These are phyloP conservation scores for Chelmon rostratus DNA, from an alignment of 2,797 vertebrate species.

Conservation along the genomic window DNA sequence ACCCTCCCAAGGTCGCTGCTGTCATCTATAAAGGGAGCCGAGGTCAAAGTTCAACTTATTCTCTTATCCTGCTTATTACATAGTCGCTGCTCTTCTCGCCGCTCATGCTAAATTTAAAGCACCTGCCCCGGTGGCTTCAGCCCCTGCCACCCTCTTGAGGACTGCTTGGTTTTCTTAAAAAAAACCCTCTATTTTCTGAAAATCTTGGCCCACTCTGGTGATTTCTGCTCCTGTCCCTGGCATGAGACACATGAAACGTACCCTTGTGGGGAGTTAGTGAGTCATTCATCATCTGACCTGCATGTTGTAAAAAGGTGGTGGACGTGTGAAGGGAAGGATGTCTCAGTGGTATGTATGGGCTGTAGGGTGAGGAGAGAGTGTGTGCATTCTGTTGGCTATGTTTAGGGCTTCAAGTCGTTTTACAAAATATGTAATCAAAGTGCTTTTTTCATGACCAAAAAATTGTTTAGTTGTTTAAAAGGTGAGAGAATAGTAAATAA, in stretches of 20 bases:
- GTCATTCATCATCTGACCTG: constrained; percentile 48
- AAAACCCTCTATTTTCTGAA: constrained; percentile 34
- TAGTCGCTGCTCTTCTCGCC: constrained; percentile 53
- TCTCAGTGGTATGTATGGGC: neutral
- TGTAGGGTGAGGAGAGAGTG: neutral
- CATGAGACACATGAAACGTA: constrained; percentile 6
- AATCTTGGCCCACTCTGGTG: constrained; percentile 24
- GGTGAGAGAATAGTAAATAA: too few relatives aligned
- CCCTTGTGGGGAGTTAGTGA: constrained; percentile 22
- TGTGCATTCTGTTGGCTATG: constrained; percentile 3
- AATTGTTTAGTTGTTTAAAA: neutral
- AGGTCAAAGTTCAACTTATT: constrained; percentile 72
- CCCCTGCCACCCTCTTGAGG: constrained; percentile 47
- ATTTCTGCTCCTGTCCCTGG: constrained; percentile 24
- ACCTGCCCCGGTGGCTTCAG: constrained; percentile 40
- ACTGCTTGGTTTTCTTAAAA: constrained; percentile 40
- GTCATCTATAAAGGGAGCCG: constrained; percentile 71
- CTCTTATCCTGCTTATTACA: constrained; percentile 68
- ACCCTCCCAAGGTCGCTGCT: constrained; percentile 68
- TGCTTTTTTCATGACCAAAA: neutral
- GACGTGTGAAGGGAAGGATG: constrained; percentile 13
- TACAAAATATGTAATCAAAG: too few relatives aligned
- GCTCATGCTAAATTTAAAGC: constrained; percentile 72
- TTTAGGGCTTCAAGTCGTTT: neutral
- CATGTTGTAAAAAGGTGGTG: constrained; percentile 37